Evolutionary conservation across 2,113 vertebrate genomes (phyloP).

Genomic region (Pyxicephalus adspersus): DNA sequence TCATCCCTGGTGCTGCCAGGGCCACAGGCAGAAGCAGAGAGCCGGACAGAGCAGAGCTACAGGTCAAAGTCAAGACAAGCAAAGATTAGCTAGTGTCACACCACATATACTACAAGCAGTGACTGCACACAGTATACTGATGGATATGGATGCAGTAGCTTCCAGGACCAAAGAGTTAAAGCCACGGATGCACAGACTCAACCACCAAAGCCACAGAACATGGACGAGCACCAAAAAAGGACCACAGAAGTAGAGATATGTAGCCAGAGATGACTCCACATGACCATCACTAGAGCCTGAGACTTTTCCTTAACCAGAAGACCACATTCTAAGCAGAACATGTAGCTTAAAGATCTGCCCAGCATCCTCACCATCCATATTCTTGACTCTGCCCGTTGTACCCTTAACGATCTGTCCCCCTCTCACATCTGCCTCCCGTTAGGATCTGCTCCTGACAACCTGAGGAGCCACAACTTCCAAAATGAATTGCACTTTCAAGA

Average conservation of each 20-base stretch:
- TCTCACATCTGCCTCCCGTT: conserved; percentile 36
- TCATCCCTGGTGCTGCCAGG: background rate
- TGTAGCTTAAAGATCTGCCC: conserved; percentile 15
- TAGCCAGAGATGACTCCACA: conserved; percentile 6
- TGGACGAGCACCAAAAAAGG: conserved; percentile 17
- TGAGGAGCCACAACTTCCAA: conserved; percentile 49
- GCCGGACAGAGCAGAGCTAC: conserved; percentile 43
- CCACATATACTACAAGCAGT: background rate
- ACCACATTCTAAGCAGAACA: background rate
- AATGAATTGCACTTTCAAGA: conserved; percentile 33
- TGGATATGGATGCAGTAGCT: background rate
- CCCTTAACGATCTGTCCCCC: conserved; percentile 46
- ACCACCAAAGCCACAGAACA: background rate
- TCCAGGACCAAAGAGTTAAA: conserved; percentile 41
- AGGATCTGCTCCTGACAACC: conserved; percentile 33
- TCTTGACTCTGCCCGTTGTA: conserved; percentile 45
- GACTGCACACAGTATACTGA: conserved; percentile 4
- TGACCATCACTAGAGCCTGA: background rate
- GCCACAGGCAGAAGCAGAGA: conserved; percentile 44
- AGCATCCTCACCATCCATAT: background rate
- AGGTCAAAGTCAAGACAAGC: conserved; percentile 43
- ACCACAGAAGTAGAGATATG: background rate
- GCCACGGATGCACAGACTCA: conserved; percentile 19
- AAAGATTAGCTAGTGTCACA: background rate
- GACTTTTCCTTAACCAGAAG: background rate